Conservation (phyloP, 2,113 vertebrate genomes). For the Galemys pyrenaicus region DNA sequence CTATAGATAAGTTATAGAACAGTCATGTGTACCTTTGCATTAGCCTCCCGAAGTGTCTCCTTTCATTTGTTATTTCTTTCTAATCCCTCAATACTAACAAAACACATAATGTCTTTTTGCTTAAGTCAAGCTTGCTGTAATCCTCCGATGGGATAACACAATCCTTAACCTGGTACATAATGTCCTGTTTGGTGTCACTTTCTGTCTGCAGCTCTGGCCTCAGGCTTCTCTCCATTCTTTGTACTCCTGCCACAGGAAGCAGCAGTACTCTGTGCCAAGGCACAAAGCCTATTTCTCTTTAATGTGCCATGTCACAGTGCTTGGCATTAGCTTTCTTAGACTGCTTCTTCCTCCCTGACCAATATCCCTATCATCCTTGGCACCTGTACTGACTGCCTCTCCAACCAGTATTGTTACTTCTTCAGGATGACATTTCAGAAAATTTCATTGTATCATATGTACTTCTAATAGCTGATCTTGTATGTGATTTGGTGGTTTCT, state of each 20-base stretch:
- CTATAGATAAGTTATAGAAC: not conserved
- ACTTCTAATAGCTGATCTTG: not conserved
- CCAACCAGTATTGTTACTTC: not conserved
- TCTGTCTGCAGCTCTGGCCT: not conserved
- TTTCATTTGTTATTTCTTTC: not conserved
- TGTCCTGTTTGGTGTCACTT: no score
- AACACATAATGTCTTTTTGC: not conserved
- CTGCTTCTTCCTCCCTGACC: not conserved
- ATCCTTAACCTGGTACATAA: not conserved
- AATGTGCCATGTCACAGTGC: no score
- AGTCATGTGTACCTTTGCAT: not conserved
- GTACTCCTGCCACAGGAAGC: no score
- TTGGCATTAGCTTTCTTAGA: not conserved
- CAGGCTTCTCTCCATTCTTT: accelerated
- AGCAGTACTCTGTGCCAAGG: not conserved
- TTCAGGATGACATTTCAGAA: not conserved
- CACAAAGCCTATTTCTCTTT: not conserved
- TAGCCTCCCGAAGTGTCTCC: not conserved
- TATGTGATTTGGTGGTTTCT: not conserved
- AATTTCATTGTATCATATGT: not conserved
- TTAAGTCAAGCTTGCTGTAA: not conserved
- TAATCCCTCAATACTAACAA: not conserved
- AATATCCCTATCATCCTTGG: not conserved
- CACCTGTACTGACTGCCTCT: not conserved
- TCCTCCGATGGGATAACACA: not conserved